Conservation (phyloP, 2,888 invertebrate species). For the Masnerella sp. region DNA sequence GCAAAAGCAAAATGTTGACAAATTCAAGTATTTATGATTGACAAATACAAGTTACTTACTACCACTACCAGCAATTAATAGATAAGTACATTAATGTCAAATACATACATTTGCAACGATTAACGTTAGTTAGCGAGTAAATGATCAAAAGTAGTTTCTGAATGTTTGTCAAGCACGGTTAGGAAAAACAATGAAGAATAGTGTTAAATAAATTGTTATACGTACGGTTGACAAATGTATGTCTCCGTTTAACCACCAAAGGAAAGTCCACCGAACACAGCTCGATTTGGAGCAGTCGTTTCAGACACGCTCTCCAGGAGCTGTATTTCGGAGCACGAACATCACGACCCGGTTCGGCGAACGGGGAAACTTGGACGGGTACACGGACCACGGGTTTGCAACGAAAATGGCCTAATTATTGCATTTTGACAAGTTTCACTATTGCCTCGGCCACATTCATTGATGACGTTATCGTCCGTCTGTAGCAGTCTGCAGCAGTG, state of each 20-base stretch:
- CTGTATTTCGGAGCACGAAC: neutral
- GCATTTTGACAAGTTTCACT: slow-evolving; percentile 16
- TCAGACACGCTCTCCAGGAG: neutral
- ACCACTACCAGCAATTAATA: too few species aligned
- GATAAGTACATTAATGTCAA: too few species aligned
- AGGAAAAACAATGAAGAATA: too few species aligned
- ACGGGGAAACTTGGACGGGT: neutral
- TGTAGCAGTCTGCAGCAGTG: neutral
- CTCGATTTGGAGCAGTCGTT: neutral
- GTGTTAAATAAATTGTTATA: too few species aligned
- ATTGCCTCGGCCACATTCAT: slow-evolving; percentile 7
- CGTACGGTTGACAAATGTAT: neutral
- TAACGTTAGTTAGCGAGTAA: too few species aligned
- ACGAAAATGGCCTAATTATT: slow-evolving; percentile 13
- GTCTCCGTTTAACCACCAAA: slow-evolving; percentile 8
- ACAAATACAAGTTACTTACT: too few species aligned
- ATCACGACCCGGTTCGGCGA: neutral
- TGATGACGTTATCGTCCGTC: slow-evolving; percentile 14
- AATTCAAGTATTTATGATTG: too few species aligned
- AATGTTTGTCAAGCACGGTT: too few species aligned
- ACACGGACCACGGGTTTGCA: neutral
- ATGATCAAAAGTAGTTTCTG: too few species aligned
- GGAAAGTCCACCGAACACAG: neutral
- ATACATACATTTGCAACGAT: too few species aligned
- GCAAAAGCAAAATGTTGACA: too few species aligned